Evolutionary conservation across 2,888 invertebrate species (phyloP), one percentile per base, ranked within the genome.

Genomic region (Phasia obesa): DNA sequence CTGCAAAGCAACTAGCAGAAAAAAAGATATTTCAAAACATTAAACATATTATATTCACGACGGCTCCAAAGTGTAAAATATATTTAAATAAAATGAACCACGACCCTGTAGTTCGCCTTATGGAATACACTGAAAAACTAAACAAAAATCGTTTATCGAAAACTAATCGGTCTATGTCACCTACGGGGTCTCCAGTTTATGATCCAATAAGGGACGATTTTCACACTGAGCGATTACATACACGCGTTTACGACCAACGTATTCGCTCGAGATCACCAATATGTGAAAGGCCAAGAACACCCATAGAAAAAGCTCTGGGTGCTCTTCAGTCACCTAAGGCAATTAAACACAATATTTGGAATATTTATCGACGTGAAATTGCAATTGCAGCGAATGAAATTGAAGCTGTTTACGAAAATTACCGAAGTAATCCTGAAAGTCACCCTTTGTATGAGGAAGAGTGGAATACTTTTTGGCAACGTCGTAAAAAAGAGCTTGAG

Each of bases 401-500:
- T 17, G 83, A 86, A 53, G 38, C 95, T 87, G 94, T 95, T 88
- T 95, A 95, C 25, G 82, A 74, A 53, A 79, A 84, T 38, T 86
- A 84, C 69, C 81, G 86, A 88, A 95, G 95, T 88, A 95, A 95
- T 88, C 96, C 97, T 0, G 96, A 96, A 88, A 95, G 95, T 85
- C 96, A 96, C 90, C 96, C 96, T 0, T 92, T 94, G 7, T 96
- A 96, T 89, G 95, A 95, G 0, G 95, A 95, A 69, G 96, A 97
- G 89, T 97, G 97, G 97, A 96, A 96, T 89, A 94, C 94, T 88
- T 96, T 96, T 90, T 96, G 96, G 96, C 95, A 95, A 88, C 92
- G 92, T 35, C 93, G 95, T 0, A 95, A 95, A 89, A 94, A 94
- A 88, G 95, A 95, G 89, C 91, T 96, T 62, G 75, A 83, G 31